Evolutionary conservation across 2,113 vertebrate genomes (phyloP), one percentile per base, ranked within the genome.

Genomic region (Elachura formosa): DNA sequence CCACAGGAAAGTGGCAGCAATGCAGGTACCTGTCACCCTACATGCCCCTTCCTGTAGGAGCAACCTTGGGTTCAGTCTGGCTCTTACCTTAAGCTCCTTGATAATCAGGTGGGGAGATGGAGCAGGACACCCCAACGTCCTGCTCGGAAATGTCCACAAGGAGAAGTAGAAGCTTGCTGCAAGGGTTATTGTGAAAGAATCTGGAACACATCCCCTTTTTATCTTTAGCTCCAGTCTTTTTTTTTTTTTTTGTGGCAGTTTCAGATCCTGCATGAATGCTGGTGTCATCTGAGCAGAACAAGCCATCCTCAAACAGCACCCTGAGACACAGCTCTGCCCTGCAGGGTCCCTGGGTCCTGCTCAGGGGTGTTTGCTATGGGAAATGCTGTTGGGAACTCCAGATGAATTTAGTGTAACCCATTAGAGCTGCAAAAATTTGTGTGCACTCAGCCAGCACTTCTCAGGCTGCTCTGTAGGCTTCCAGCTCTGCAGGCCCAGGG

Each of bases 171-270:
- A 96, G 51, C 76, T 86, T 68, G 12, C 58, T 66, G 51, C 3
- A n/a, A 41, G 33, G 55, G 21, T 48, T 59, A 4, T 92, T 96
- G 68, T 90, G 90, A 95, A 94, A 96, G 59, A 45, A 45, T 59
- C 16, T n/a, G 38, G 28, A 49, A 21, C 56, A 86, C 89, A 89
- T 96, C 96, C 91, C 52, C 49, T 96, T 95, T 96, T 75, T 77
- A 62, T 94, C 31, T 93, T 89, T 69, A 88, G 74, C 58, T 88
- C 48, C 31, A n/a, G n/a, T n/a, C n/a, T n/a, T n/a, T 46, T 12
- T 40, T 12, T 36, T 49, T 76, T 76, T 76, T 28, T 38, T 19
- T 1, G 5, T 34, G 22, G 46, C 54, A 76, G 91, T 97, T 97
- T 95, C 96, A 88, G 26, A 91, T 97, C 95, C 84, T 1, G 38